Conservation (phyloP, 2,113 vertebrate genomes). For the Strix aluco region DNA sequence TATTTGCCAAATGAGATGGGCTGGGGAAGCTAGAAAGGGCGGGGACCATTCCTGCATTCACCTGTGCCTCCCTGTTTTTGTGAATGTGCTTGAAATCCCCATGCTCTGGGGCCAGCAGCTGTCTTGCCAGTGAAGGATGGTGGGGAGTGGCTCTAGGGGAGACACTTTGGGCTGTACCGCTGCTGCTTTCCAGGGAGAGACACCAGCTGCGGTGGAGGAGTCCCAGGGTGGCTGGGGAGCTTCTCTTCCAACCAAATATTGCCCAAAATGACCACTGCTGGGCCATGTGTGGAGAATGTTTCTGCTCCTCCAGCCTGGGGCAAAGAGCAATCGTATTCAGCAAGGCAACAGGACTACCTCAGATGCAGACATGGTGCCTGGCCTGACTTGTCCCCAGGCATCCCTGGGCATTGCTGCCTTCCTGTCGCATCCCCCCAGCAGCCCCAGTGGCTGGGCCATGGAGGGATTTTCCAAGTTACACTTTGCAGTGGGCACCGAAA, state of each 20-base stretch:
- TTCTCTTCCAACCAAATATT: not conserved
- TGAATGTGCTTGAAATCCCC: not conserved
- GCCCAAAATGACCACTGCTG: not conserved
- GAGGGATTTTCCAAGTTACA: not conserved
- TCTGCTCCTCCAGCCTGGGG: not conserved
- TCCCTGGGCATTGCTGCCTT: not conserved
- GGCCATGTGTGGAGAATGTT: not conserved
- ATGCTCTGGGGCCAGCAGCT: not conserved
- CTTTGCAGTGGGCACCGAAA: not conserved
- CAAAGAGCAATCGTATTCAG: not conserved
- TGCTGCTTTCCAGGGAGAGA: not conserved
- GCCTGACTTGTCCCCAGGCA: not conserved
- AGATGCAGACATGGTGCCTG: not conserved
- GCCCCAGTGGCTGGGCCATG: not conserved
- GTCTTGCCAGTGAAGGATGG: not conserved
- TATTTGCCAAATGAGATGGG: rapidly evolving
- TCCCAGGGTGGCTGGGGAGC: not conserved
- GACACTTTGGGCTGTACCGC: rapidly evolving
- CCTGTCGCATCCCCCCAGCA: not conserved
- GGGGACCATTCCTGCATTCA: not conserved
- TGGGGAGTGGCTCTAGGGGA: not conserved
- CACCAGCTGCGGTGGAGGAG: too few relatives aligned
- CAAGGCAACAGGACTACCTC: rapidly evolving
- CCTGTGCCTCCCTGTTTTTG: not conserved
- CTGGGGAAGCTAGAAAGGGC: not conserved